Evolutionary conservation across 2,113 vertebrate genomes (phyloP).

Genomic region (Chrysochloris asiatica): DNA sequence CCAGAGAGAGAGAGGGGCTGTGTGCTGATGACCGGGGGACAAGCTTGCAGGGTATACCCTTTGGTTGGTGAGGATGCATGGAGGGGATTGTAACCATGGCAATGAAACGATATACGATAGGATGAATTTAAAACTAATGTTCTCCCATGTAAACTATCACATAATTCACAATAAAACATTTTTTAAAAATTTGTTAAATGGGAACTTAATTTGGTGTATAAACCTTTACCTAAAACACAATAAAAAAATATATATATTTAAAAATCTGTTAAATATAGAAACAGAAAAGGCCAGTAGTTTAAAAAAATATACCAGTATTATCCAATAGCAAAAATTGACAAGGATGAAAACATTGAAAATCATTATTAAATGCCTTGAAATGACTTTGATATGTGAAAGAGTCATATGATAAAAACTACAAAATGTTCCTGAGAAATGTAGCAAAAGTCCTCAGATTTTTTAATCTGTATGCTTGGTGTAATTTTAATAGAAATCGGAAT

Average conservation of each 20-base stretch:
- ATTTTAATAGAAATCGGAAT: slow-evolving; percentile 16
- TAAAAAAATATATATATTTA: neutral
- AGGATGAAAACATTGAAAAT: neutral
- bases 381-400: slow-evolving; percentile 4
- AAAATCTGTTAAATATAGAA: slow-evolving; percentile 1
- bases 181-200: neutral
- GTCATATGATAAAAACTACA: neutral
- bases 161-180: too few relatives aligned
- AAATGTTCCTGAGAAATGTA: slow-evolving; percentile 25
- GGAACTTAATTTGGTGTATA: neutral
- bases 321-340: slow-evolving; percentile 36
- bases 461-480: neutral
- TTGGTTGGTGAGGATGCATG: too few relatives aligned
- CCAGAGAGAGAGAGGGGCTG: too few relatives aligned
- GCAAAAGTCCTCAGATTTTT: slow-evolving; percentile 5
- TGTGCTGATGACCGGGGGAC: too few relatives aligned
- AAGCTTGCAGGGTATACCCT: too few relatives aligned
- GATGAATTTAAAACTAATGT: too few relatives aligned
- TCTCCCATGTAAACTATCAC: too few relatives aligned
- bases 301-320: slow-evolving; percentile 14
- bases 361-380: neutral
- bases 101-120: too few relatives aligned
- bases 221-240: neutral
- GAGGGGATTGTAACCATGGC: too few relatives aligned
- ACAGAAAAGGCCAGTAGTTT: slow-evolving; percentile 10